Evolutionary conservation across 2,797 vertebrate genomes (phyloP), one percentile per base, ranked within the genome.

Genomic region (Staurois parvus): DNA sequence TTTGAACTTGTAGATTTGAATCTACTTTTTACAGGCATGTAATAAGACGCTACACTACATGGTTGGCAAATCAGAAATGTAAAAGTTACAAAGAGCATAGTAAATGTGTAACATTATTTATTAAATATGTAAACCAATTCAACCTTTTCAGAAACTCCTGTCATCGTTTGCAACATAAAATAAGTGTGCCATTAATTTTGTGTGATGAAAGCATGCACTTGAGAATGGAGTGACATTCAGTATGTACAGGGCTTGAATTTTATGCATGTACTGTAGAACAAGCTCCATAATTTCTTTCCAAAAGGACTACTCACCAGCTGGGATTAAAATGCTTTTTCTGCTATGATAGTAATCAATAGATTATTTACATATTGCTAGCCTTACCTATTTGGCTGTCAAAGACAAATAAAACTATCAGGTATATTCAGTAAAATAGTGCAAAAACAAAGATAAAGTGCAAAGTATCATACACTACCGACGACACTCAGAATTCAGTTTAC

Each of bases 61-160:
- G n/a, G 73, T 48, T 83, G 73, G 29, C 73, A 76, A 83, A 26
- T 56, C 40, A 68, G 34, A 24, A 69, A 69, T 34, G 32, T 68
- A 52, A 69, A 52, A 75, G 42, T 66, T 83, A 68, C 72, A 83
- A 83, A 76, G 73, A 83, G 64, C 79, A 88, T 88, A 88, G 21
- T 8, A 69, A 34, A 83, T 45, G 69, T 81, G 87, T 37, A 74
- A 11, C 67, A 72, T 78, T 82, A 76, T 8, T 83, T 88, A 2
- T 59, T 90, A 79, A 76, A 85, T 24, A 83, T 79, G 40, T 87
- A 89, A 91, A 90, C 8, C 9, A 88, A 72, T 78, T 87, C 15
- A 70, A 72, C 83, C 76, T 78, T 26, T 75, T 81, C 88, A 64
- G 77, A 24, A 82, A 67, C 72, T 83, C 81, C 30, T 74, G 72